Evolutionary conservation across 2,888 invertebrate genomes (phyloP).

Genomic region (Rhopalosiphum nymphaeae): DNA sequence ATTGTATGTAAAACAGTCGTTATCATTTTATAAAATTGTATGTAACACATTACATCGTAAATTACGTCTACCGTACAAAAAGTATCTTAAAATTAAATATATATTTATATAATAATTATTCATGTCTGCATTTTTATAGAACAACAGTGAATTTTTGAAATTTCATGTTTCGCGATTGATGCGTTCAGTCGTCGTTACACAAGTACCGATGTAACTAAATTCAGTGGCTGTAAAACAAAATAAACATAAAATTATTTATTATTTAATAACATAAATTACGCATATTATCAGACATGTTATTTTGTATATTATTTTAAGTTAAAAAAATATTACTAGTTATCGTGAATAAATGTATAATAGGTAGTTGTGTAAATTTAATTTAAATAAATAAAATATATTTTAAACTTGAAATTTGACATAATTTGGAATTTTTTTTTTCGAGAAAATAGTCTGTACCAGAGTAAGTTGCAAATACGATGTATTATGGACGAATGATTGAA

Average conservation of each 20-base stretch:
- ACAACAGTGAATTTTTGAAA: neutral
- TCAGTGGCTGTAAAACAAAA: slow-evolving; percentile 51
- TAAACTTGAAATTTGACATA: neutral
- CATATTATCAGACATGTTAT: neutral
- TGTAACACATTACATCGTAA: neutral
- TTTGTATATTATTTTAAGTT: neutral
- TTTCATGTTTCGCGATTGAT: neutral
- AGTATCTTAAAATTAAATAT: neutral
- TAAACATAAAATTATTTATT: slow-evolving; percentile 44
- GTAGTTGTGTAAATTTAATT: neutral
- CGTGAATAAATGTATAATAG: neutral
- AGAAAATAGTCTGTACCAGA: neutral
- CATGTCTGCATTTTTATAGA: neutral
- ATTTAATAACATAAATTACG: neutral
- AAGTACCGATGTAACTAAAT: slow-evolving; percentile 51
- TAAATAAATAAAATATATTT: neutral
- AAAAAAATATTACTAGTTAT: neutral
- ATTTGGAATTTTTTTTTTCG: neutral
- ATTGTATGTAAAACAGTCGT: neutral
- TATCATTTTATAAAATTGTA: neutral
- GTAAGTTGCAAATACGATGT: neutral
- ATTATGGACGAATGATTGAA: neutral
- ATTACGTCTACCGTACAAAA: neutral
- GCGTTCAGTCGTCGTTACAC: slow-evolving; percentile 26
- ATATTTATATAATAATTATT: neutral